Conservation (phyloP, 2,113 vertebrate species). For the Bujurquina vittata region DNA sequence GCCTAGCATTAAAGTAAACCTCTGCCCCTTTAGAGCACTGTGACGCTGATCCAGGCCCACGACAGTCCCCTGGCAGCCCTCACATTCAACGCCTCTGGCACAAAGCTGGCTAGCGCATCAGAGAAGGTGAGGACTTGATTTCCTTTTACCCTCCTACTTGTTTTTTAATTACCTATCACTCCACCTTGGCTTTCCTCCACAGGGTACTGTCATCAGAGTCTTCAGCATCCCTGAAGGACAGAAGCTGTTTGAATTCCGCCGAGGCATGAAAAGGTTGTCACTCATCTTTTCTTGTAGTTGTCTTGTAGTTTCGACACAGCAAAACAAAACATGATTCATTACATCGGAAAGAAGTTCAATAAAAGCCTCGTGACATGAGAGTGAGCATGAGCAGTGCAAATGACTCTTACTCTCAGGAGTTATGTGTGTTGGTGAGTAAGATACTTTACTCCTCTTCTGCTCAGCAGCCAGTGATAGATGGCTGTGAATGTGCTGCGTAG, state of each 20-base stretch:
- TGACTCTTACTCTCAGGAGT: neutral
- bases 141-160: neutral
- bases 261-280: conserved; percentile 93
- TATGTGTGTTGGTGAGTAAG: conserved; percentile 6
- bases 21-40: conserved; percentile 80
- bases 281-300: neutral
- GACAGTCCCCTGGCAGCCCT: conserved; percentile 92
- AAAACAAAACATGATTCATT: neutral
- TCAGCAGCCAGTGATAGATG: neutral
- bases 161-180: neutral
- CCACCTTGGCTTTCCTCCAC: conserved; percentile 24
- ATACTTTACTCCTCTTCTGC: neutral
- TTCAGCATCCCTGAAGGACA: conserved; percentile 92
- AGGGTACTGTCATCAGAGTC: conserved; percentile 96
- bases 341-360: neutral
- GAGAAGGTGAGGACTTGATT: conserved; percentile 84
- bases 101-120: conserved; percentile 91
- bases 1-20: neutral
- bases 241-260: conserved; percentile 91
- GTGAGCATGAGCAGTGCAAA: conserved; percentile 3
- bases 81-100: conserved; percentile 87
- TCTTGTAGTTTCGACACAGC: neutral
- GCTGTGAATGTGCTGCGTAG: neutral
- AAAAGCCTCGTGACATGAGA: neutral
- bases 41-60: conserved; percentile 89